These are phyloP conservation scores for Andrena trimmerana DNA, from an alignment of 2,888 invertebrate species.

Conservation along the genomic window DNA sequence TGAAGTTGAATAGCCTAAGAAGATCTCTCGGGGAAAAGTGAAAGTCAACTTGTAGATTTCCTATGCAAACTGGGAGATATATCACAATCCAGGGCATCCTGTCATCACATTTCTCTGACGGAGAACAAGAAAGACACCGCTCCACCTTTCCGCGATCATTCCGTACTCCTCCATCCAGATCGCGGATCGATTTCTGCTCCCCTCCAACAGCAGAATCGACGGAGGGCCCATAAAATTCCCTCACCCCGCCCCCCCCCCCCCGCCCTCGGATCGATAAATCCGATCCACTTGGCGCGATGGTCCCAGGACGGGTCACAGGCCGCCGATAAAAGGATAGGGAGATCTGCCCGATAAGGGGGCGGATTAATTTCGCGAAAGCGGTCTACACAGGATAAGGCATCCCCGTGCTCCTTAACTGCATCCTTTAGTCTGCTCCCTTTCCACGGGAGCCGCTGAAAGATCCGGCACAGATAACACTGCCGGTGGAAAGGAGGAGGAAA, in stretches of 20 bases:
- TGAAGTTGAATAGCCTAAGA: background rate
- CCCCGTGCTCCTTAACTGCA: conserved; percentile 28
- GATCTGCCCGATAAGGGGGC: background rate
- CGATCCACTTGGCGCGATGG: conserved; percentile 16
- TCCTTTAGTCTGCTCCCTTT: conserved; percentile 5
- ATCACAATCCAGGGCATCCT: background rate
- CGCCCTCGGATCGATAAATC: conserved; percentile 20
- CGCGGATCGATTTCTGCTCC: background rate
- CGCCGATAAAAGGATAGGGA: conserved; percentile 23
- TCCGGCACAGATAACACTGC: background rate
- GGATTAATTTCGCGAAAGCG: conserved; percentile 45
- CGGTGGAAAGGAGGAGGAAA: background rate
- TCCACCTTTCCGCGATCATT: background rate
- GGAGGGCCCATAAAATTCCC: conserved; percentile 12
- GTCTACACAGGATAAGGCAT: conserved; percentile 18
- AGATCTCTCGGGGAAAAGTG: conserved; percentile 16
- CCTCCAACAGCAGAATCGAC: background rate
- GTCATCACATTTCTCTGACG: background rate
- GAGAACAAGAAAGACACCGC: background rate
- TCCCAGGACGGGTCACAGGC: background rate
- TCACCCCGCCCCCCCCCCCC: background rate
- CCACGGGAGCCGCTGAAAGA: conserved; percentile 2
- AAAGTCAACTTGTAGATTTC: conserved; percentile 14
- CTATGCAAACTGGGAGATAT: too few relatives aligned
- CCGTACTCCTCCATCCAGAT: background rate